phyloP scores from a whole-genome alignment of 2,113 vertebrate species.

The Marmota monax region DNA sequence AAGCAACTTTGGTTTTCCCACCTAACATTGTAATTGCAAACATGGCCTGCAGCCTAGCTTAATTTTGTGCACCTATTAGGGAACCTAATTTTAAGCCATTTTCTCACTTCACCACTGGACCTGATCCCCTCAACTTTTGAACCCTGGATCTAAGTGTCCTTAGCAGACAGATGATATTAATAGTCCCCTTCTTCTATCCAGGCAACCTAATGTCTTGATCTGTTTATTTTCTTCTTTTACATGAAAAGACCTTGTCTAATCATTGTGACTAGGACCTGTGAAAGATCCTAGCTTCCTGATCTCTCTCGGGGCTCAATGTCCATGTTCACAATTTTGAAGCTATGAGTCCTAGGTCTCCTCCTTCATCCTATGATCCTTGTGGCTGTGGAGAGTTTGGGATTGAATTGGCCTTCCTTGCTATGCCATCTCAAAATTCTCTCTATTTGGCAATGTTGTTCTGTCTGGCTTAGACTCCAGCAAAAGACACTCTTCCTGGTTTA shows the following conservation, averaged over 20 bases:
- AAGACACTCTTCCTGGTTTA: constrained; percentile 14
- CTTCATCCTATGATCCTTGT: not conserved
- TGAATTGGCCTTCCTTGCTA: not conserved
- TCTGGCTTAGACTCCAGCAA: not conserved
- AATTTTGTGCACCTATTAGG: constrained; percentile 8
- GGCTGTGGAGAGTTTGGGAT: not conserved
- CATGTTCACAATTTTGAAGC: not conserved
- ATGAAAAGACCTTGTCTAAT: not conserved
- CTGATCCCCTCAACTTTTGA: not conserved
- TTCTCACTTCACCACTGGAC: not conserved
- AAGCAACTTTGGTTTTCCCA: constrained; percentile 1
- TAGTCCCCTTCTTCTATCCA: not conserved
- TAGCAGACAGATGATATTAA: not conserved
- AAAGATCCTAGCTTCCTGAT: not conserved
- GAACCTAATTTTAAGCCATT: constrained; percentile 7
- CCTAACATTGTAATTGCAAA: constrained; percentile 37
- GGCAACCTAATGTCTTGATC: not conserved
- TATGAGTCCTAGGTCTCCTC: not conserved
- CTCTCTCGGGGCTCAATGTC: not conserved
- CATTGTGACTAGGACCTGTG: not conserved
- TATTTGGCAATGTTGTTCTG: not conserved
- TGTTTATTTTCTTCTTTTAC: constrained; percentile 42
- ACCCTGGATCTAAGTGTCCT: constrained; percentile 25
- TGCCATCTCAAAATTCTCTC: constrained; percentile 4
- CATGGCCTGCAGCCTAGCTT: not conserved